Conservation (phyloP, 2,888 invertebrate genomes). For the Gandaritis pyraliata region DNA sequence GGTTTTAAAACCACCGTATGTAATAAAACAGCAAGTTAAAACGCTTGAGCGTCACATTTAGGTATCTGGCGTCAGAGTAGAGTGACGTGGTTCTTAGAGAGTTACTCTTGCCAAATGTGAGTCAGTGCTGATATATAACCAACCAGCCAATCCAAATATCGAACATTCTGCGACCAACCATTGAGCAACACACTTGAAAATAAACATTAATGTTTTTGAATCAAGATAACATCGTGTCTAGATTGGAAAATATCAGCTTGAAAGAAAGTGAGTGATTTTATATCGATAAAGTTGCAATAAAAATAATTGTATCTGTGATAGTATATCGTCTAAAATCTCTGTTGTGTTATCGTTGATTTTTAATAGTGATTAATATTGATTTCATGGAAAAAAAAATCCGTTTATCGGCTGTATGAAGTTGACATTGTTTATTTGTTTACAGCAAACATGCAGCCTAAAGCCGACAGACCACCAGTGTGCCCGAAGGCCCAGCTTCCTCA, state of each 20-base stretch:
- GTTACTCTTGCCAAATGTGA: constrained; percentile 75
- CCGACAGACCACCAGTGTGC: constrained; percentile 69
- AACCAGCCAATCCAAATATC: constrained; percentile 52
- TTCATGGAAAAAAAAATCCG: background rate
- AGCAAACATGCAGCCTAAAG: constrained; percentile 75
- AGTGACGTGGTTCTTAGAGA: constrained; percentile 68
- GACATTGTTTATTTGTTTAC: constrained; percentile 44
- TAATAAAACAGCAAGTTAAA: constrained; percentile 31
- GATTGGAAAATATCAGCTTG: constrained; percentile 69
- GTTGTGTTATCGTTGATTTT: constrained; percentile 2
- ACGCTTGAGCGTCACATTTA: constrained; percentile 58
- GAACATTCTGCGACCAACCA: constrained; percentile 63
- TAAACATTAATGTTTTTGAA: constrained; percentile 71
- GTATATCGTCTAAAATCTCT: background rate
- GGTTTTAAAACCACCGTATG: constrained; percentile 14
- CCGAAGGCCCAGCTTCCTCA: constrained; percentile 65
- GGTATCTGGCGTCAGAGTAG: constrained; percentile 60
- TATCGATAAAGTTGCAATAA: background rate
- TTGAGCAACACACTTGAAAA: constrained; percentile 44
- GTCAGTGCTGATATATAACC: constrained; percentile 74
- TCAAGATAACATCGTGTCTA: constrained; percentile 65
- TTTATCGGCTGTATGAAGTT: background rate
- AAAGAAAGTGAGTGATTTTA: constrained; percentile 64
- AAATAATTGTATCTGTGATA: background rate
- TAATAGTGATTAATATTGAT: background rate